Conservation (phyloP, 1,140 invertebrate species). For the Orussus abietinus region DNA sequence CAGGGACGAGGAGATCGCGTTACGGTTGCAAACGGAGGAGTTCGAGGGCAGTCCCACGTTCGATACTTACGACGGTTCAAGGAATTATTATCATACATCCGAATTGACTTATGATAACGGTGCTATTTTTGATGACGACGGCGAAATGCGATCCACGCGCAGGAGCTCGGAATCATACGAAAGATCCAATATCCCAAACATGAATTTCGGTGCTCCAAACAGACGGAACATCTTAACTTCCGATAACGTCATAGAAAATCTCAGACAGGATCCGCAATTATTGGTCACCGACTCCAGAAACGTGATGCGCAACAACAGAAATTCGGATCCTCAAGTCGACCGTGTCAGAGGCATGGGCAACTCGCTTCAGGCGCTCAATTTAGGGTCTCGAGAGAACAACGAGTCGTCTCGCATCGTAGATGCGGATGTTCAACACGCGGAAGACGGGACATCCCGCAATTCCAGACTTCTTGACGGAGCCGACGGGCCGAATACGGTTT, state of each 20-base stretch:
- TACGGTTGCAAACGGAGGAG: conserved; percentile 49
- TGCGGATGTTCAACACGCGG: not conserved
- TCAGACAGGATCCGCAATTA: not conserved
- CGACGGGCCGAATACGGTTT: conserved; percentile 45
- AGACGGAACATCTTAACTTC: no score
- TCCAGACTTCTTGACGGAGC: conserved; percentile 47
- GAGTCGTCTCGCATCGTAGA: not conserved
- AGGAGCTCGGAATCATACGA: no score
- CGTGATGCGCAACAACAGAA: no score
- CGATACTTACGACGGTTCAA: conserved; percentile 21
- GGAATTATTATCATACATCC: conserved; percentile 17
- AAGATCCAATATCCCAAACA: not conserved
- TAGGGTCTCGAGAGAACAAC: not conserved
- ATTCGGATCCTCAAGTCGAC: no score
- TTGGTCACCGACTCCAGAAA: no score
- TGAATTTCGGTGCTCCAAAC: not conserved
- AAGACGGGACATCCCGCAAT: conserved; percentile 32
- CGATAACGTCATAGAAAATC: no score
- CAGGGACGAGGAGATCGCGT: conserved; percentile 46
- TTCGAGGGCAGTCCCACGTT: conserved; percentile 37
- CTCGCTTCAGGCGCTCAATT: no score
- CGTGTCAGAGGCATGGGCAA: no score
- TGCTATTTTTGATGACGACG: no score
- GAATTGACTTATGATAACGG: no score
- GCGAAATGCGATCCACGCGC: no score